phyloP scores from a whole-genome alignment of 2,113 vertebrate species.

The Peromyscus californicus region DNA sequence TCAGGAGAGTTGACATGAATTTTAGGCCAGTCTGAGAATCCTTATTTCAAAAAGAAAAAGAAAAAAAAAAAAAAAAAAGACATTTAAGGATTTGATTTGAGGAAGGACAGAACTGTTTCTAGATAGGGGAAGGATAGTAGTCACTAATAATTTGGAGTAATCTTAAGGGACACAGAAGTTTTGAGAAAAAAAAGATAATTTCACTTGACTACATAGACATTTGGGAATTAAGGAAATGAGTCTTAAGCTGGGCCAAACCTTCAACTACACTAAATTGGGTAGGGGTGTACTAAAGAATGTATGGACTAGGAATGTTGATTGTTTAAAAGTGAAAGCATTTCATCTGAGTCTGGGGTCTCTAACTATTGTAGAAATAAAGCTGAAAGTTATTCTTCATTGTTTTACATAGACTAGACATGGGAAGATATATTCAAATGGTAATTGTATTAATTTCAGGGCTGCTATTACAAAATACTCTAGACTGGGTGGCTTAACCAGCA shows the following conservation, averaged over 20 bases:
- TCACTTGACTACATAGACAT: neutral
- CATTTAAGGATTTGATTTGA: neutral
- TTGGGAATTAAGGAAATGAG: neutral
- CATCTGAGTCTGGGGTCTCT: neutral
- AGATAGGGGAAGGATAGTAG: neutral
- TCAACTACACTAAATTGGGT: neutral
- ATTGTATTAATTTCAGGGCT: neutral
- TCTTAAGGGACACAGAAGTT: neutral
- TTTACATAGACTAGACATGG: neutral
- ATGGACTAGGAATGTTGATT: neutral
- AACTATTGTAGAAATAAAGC: neutral
- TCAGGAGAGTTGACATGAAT: neutral
- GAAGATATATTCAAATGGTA: neutral
- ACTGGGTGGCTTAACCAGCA: neutral
- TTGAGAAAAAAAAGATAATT: neutral
- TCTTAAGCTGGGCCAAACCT: neutral
- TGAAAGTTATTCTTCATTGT: neutral
- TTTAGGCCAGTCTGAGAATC: neutral
- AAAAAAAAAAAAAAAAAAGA: too few relatives aligned
- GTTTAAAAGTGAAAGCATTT: neutral
- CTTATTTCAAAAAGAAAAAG: neutral
- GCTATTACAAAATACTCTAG: neutral
- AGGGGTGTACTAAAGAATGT: neutral
- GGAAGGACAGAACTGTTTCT: neutral
- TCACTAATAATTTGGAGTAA: neutral